Evolutionary conservation across 2,797 vertebrate species (phyloP).

Genomic region (Dromococcyx pavoninus): DNA sequence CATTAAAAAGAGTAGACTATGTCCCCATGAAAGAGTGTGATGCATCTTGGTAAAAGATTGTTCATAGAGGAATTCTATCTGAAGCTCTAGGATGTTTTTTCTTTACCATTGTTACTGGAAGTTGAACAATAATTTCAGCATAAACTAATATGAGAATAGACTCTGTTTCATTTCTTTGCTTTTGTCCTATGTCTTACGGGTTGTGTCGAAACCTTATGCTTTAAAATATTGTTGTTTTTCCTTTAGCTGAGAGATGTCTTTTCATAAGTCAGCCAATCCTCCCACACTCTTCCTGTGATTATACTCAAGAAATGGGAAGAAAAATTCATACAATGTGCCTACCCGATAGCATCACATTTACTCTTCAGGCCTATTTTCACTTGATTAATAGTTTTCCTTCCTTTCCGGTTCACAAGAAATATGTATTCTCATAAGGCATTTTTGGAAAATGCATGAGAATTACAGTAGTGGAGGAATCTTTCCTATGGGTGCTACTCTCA

Average conservation of each 20-base stretch:
- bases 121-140: not conserved
- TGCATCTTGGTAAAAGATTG: not conserved
- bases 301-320: slow-evolving; percentile 27
- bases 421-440: not conserved
- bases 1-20: slow-evolving; percentile 15
- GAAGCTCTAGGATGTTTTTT: not conserved
- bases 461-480: not conserved
- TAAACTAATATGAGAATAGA: not conserved
- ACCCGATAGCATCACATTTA: not conserved
- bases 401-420: not conserved
- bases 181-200: not conserved
- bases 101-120: not conserved
- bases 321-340: not conserved
- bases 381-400: slow-evolving; percentile 3
- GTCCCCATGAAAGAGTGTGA: slow-evolving; percentile 8
- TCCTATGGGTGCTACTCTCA: not conserved
- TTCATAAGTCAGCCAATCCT: slow-evolving; percentile 21
- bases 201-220: not conserved
- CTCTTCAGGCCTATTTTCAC: not conserved
- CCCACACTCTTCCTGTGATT: slow-evolving; percentile 44
- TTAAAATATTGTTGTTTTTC: not conserved
- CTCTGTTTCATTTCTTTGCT: not conserved
- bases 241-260: slow-evolving; percentile 28
- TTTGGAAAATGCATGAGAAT: not conserved
- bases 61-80: not conserved